Percentiles rank a stretch among this genome's conserved stretches.
Conservation (phyloP, 2,113 vertebrate species). For the Procavia capensis region DNA sequence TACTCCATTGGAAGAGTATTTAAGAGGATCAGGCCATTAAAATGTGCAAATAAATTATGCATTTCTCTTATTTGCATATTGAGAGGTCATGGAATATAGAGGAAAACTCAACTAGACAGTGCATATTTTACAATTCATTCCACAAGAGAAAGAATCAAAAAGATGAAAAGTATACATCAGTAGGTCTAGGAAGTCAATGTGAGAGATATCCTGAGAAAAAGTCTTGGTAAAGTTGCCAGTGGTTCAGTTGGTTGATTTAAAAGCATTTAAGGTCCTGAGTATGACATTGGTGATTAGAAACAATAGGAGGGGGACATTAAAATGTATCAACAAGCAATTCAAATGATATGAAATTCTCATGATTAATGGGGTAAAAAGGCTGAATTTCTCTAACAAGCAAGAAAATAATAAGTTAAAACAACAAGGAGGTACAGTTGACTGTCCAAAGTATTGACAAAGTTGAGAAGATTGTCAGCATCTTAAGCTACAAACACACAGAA, state of each 20-base stretch:
- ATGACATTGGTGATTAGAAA: not conserved
- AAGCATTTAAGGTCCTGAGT: not conserved
- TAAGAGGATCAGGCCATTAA: not conserved
- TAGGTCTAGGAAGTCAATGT: not conserved
- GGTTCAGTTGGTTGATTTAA: not conserved
- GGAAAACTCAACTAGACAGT: not conserved
- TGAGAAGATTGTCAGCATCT: not conserved
- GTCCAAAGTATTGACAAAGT: not conserved
- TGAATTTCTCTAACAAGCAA: not conserved
- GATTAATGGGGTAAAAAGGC: not conserved
- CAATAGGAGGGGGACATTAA: not conserved
- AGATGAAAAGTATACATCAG: not conserved
- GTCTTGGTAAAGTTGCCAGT: not conserved
- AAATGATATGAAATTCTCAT: not conserved
- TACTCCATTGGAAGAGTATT: not conserved
- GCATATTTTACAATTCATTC: not conserved
- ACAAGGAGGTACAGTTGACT: not conserved
- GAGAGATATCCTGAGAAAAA: not conserved
- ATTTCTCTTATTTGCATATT: not conserved
- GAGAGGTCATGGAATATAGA: not conserved
- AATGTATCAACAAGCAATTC: not conserved
- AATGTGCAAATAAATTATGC: not conserved
- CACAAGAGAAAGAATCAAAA: not conserved
- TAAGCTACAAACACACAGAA: not conserved
- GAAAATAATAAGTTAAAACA: constrained; percentile 5